phyloP scores from a whole-genome alignment of 1,140 invertebrate species.

The Rhopalosiphum maidis region DNA sequence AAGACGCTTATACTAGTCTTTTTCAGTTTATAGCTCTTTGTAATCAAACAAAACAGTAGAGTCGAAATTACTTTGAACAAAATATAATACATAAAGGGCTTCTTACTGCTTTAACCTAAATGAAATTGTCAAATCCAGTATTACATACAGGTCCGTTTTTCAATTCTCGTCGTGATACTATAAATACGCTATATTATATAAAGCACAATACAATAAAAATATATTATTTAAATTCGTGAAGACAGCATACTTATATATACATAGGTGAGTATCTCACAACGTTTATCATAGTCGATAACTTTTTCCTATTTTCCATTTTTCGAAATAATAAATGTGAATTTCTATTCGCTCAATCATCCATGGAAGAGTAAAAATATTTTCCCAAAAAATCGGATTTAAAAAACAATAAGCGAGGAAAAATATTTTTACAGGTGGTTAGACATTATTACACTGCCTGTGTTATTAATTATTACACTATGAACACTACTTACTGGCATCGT shows the following conservation, averaged over 20 bases:
- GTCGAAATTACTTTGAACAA: not conserved
- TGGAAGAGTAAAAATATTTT: not conserved
- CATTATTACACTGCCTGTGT: not conserved
- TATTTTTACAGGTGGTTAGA: not conserved
- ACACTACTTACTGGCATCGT: not conserved
- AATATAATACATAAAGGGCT: not conserved
- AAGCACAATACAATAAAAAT: not conserved
- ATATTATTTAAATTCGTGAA: not conserved
- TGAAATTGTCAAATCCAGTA: not conserved
- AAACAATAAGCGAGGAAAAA: not conserved
- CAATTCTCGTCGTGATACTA: not conserved
- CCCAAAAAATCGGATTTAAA: not conserved
- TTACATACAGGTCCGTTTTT: not conserved
- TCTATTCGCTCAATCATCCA: not conserved
- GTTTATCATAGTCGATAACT: too few species aligned
- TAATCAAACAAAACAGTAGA: not conserved
- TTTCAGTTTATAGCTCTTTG: not conserved
- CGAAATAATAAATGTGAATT: not conserved
- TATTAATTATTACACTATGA: not conserved
- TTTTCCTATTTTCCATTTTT: not conserved
- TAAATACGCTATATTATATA: not conserved
- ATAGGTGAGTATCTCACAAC: not conserved
- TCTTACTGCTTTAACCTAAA: not conserved
- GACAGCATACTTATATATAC: not conserved
- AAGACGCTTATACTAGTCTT: not conserved